Conservation (phyloP, 2,797 vertebrate genomes). For the Cossypha dichroa region DNA sequence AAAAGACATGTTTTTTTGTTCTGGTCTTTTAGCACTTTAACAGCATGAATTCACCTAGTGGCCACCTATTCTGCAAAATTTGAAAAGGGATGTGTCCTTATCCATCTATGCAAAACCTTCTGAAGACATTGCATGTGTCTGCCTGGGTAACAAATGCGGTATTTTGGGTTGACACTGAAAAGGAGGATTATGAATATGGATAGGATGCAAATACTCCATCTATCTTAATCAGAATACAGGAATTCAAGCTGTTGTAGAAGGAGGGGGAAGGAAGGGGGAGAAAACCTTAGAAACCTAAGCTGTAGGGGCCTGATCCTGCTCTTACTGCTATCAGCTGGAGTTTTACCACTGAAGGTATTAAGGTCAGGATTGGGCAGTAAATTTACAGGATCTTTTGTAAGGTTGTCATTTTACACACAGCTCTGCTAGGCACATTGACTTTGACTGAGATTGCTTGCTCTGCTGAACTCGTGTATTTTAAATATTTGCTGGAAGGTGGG, state of each 20-base stretch:
- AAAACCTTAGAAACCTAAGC: constrained; percentile 33
- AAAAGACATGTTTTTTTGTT: constrained; percentile 86
- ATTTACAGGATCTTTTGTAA: constrained; percentile 24
- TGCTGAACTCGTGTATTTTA: neutral
- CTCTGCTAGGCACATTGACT: neutral
- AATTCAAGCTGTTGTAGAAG: constrained; percentile 76
- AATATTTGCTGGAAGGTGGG: neutral
- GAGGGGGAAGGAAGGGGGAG: neutral
- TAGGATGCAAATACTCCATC: constrained; percentile 82
- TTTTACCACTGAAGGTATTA: neutral
- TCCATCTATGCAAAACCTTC: constrained; percentile 82
- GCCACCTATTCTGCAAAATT: constrained; percentile 87
- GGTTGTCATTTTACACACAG: neutral
- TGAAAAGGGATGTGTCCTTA: constrained; percentile 84
- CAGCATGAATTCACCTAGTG: constrained; percentile 86
- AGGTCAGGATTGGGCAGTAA: neutral
- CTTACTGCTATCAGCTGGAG: neutral
- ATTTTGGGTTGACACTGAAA: constrained; percentile 83
- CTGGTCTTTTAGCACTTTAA: constrained; percentile 80
- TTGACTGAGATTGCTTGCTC: neutral
- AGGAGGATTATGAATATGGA: constrained; percentile 82
- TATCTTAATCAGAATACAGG: constrained; percentile 81
- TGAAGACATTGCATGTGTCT: constrained; percentile 82
- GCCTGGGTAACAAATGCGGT: constrained; percentile 80
- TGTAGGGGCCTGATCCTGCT: constrained; percentile 5